Evolutionary conservation across 2,888 invertebrate species (phyloP).

Genomic region (Melanargia galathea): DNA sequence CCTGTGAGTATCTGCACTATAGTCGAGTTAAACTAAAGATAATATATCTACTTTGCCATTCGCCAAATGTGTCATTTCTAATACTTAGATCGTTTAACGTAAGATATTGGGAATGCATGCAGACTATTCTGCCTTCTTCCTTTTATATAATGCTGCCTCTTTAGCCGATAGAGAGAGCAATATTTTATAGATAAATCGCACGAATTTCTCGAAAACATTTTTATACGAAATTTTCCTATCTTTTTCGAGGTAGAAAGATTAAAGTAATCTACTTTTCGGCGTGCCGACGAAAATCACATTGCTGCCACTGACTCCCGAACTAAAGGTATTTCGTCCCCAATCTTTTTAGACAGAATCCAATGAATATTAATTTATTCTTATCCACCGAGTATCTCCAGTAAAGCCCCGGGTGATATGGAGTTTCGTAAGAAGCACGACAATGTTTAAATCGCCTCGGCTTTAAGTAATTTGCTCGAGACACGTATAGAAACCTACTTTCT

Average conservation of each 20-base stretch:
- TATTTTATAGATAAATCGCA: too few species aligned
- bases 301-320: constrained; percentile 1
- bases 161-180: too few species aligned
- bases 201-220: too few species aligned
- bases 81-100: too few species aligned
- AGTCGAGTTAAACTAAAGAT: too few species aligned
- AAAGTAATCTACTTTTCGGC: neutral
- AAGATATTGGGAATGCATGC: too few species aligned
- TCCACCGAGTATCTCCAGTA: constrained; percentile 29
- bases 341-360: constrained; percentile 39
- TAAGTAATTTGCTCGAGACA: constrained; percentile 16
- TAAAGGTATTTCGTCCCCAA: constrained; percentile 26
- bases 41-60: too few species aligned
- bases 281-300: neutral
- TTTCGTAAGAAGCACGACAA: constrained; percentile 13
- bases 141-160: too few species aligned
- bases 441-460: constrained; percentile 20
- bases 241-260: neutral
- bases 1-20: too few species aligned
- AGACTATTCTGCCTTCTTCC: too few species aligned
- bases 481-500: constrained; percentile 9
- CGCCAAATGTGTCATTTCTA: too few species aligned
- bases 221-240: too few species aligned
- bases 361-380: constrained; percentile 41
- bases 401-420: constrained; percentile 24